Evolutionary conservation across 2,797 vertebrate species (phyloP), one percentile per base, ranked within the genome.

Genomic region (Spinus olivaceus): DNA sequence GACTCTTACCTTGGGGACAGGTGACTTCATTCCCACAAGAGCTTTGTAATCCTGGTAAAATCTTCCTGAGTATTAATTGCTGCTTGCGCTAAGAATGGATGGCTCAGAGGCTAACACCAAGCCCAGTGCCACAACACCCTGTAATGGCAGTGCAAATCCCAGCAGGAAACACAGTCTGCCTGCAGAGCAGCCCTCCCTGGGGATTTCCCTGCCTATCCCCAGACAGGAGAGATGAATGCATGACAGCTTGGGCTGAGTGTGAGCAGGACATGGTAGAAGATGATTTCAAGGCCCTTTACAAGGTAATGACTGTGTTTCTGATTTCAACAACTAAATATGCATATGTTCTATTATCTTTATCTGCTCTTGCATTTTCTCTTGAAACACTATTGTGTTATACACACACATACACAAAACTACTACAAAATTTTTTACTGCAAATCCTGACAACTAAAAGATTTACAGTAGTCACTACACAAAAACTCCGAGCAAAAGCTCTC

Each of bases 1-100:
- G 73, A 86, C 66, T 92, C 81, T 65, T 81, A 81, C 88, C 47
- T 72, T 53, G 37, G 44, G 56, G 41, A 79, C 51, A 76, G 56
- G 74, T 73, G 76, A 90, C 84, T 95, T 91, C 60, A 46, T 77
- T 94, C 56, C 51, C 81, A 64, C 33, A 67, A 92, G 25, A 81
- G 56, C 81, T 77, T 82, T 77, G 51, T 76, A 92, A 89, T 70
- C 56, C 72, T 70, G 24, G 27, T 64, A 80, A 76, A 80, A 89
- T 53, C 84, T 70, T 24, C 77, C 73, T 24, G 33, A 44, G 54
- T 30, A 51, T 70, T 92, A 91, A 74, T 73, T 95, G 92, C 64
- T 47, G 91, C 65, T 77, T 87, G 69, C 2, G 1, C 57, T 83
- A 78, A 92, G 86, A 83, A 90, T 35, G 83, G 66, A 61, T 84